Percentiles rank a stretch among this genome's conserved stretches.
phyloP scores from a whole-genome alignment of 2,888 invertebrate genomes.

The Philaethria dido region DNA sequence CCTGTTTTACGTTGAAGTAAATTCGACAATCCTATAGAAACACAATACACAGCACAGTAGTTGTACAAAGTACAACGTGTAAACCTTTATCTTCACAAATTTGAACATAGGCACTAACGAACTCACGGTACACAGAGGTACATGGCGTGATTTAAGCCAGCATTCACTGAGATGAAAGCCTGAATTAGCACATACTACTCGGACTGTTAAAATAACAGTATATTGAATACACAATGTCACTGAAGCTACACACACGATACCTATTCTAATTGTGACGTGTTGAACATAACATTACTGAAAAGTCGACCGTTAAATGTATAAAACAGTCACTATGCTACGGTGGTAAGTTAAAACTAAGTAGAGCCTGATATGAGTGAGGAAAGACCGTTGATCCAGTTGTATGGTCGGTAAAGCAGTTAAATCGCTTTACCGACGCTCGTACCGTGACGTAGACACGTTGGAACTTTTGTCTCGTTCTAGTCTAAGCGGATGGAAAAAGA shows the following conservation, averaged over 20 bases:
- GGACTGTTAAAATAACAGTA: constrained; percentile 53
- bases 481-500: constrained; percentile 52
- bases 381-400: constrained; percentile 83
- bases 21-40: constrained; percentile 68
- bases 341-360: constrained; percentile 81
- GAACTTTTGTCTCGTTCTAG: constrained; percentile 55
- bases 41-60: constrained; percentile 64
- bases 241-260: constrained; percentile 56
- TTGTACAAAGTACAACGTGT: constrained; percentile 62
- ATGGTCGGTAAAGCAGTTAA: constrained; percentile 71
- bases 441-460: constrained; percentile 47
- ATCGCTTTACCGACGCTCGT: constrained; percentile 72
- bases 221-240: constrained; percentile 55
- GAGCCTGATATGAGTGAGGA: constrained; percentile 70
- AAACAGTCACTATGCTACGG: constrained; percentile 70
- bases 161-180: constrained; percentile 73
- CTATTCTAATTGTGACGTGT: constrained; percentile 60
- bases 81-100: constrained; percentile 67
- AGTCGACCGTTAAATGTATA: constrained; percentile 62
- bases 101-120: constrained; percentile 80
- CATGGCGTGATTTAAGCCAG: constrained; percentile 75
- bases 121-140: constrained; percentile 71
- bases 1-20: constrained; percentile 65
- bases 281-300: constrained; percentile 68
- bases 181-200: constrained; percentile 56